Conservation (phyloP, 2,888 invertebrate species). For the Rugalucina vietnamica region DNA sequence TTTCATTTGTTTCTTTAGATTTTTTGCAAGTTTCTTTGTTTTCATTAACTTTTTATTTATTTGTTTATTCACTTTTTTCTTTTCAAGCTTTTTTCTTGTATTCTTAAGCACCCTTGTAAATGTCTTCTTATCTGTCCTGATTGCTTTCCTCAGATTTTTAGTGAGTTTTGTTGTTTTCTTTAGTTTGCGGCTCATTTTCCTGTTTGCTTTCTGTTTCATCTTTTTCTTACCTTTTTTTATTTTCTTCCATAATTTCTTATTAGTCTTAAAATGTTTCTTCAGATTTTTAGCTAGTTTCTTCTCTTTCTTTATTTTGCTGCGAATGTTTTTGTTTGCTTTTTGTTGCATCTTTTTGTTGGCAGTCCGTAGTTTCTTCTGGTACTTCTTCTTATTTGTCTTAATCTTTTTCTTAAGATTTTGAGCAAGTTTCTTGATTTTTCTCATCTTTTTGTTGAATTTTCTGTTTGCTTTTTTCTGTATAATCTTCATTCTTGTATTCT, state of each 20-base stretch:
- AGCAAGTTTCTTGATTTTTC: not conserved
- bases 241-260: not conserved
- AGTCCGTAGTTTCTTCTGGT: not conserved
- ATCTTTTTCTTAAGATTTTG: not conserved
- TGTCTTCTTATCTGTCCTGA: not conserved
- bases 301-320: not conserved
- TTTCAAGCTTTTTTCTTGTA: not conserved
- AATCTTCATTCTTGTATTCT: not conserved
- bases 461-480: not conserved
- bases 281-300: not conserved
- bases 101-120: not conserved
- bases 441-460: not conserved
- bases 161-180: not conserved
- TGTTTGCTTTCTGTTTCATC: not conserved
- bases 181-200: not conserved
- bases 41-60: not conserved
- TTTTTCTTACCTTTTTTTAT: slow-evolving; percentile 2
- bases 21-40: too few species aligned
- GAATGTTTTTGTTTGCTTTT: not conserved
- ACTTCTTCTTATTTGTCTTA: not conserved
- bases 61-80: not conserved
- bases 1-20: too few species aligned
- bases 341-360: not conserved
- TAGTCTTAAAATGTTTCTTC: not conserved
- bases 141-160: not conserved